These are phyloP conservation scores for Syngnathoides biaculeatus DNA, from an alignment of 2,113 vertebrate species.

Conservation along the genomic window DNA sequence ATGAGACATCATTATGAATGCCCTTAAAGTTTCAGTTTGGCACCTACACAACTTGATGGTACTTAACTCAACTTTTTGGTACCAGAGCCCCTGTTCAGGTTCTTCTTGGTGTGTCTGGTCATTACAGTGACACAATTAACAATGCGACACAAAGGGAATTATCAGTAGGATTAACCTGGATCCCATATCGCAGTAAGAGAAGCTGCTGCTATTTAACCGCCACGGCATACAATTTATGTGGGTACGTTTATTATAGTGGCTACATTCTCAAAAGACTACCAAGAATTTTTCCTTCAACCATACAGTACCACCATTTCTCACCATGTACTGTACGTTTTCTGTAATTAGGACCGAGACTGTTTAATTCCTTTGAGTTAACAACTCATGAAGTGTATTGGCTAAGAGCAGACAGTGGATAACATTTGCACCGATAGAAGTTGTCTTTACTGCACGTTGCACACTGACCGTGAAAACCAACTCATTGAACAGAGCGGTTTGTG, in stretches of 20 bases:
- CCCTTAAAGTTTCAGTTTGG: not conserved
- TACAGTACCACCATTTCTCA: constrained; percentile 16
- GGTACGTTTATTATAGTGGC: not conserved
- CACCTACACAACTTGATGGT: not conserved
- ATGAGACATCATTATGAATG: not conserved
- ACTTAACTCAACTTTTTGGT: too few species aligned
- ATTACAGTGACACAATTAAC: not conserved
- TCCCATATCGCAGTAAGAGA: too few species aligned
- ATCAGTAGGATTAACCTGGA: not conserved
- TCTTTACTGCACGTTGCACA: constrained; percentile 27
- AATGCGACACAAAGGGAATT: not conserved
- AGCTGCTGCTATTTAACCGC: too few species aligned
- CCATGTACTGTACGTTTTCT: constrained; percentile 13
- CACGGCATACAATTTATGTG: not conserved
- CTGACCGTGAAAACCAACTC: constrained; percentile 40
- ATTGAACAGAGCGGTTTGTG: constrained; percentile 4
- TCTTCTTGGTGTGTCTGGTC: not conserved
- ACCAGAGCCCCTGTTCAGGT: not conserved
- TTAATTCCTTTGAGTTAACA: constrained; percentile 36
- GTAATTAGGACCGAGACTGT: constrained; percentile 10
- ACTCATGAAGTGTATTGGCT: constrained; percentile 20
- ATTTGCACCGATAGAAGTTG: constrained; percentile 26
- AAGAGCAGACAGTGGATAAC: constrained; percentile 31
- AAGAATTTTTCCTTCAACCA: constrained; percentile 13
- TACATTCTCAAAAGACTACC: constrained; percentile 34